These are phyloP conservation scores for Phaenicophaeus curvirostris DNA, from an alignment of 2,797 vertebrate genomes.

Conservation along the genomic window DNA sequence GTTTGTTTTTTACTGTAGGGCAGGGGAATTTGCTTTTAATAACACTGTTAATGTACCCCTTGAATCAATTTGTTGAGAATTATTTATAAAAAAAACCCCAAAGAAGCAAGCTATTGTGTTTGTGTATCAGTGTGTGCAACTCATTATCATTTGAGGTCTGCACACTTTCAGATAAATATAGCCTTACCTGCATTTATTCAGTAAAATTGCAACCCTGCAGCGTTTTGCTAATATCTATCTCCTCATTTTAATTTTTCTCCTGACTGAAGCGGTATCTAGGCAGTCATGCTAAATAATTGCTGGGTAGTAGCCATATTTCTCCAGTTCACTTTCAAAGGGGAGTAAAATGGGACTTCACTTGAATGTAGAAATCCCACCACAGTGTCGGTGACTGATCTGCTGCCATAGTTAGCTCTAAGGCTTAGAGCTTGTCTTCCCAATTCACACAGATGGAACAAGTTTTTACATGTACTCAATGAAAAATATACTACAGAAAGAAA, in stretches of 20 bases:
- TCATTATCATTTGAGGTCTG: background rate
- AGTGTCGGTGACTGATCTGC: slow-evolving; percentile 72
- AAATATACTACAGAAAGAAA: slow-evolving; percentile 58
- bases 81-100: background rate
- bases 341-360: slow-evolving; percentile 51
- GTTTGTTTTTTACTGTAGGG: background rate
- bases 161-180: background rate
- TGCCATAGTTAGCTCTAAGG: slow-evolving; percentile 73
- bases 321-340: slow-evolving; percentile 53
- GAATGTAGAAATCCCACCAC: slow-evolving; percentile 57
- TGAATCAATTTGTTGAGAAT: background rate
- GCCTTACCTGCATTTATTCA: background rate
- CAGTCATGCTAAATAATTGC: slow-evolving; percentile 60
- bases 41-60: background rate
- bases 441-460: slow-evolving; percentile 68
- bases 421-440: slow-evolving; percentile 63
- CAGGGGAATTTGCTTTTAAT: background rate
- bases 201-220: background rate
- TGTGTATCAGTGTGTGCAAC: background rate
- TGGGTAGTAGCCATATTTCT: slow-evolving; percentile 55
- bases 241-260: background rate
- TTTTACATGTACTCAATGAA: slow-evolving; percentile 62
- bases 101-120: background rate
- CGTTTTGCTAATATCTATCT: background rate
- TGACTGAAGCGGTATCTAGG: slow-evolving; percentile 11